Base-by-base conservation (phyloP, 2,797 vertebrate genomes). In the Jordanella pulchra region DNA sequence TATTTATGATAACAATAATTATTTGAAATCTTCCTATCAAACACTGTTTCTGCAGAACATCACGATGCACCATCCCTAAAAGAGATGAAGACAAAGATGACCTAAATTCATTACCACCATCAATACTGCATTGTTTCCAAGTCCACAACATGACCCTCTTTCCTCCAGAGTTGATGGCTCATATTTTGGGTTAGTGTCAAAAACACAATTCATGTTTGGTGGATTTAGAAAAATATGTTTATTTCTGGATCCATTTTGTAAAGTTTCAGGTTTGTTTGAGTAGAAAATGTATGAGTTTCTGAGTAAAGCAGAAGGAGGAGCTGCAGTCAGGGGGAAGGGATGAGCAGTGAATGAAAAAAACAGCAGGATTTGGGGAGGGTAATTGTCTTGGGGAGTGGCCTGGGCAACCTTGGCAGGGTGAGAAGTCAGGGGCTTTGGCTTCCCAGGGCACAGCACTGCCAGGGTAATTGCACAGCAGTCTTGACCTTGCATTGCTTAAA, bases 401-500 rank as follows among this genome's bases (percentile, higher is more conserved):
- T 9, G 27, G 71, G 80, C 23, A 56, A 90, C 89, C 87, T 89
- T 88, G 83, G 82, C 79, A 75, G 79, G 86, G 79, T 73, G 83
- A 87, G 83, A 89, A 88, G 89, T 91, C 90, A 81, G 86, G 81
- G 84, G 84, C 84, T 88, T 77, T 71, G 76, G 78, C 84, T 85
- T 90, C 85, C 71, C 75, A 75, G 80, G 89, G 85, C 84, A 86
- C 27, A 18, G 48, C 61, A 66, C 81, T 86, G 79, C 71, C 76
- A 82, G 87, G 79, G 86, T 90, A 90, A 89, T 87, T 89, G 92
- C 87, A 79, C 88, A 82, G 77, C 66, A 83, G 90, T 89, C 87
- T 90, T 93, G 92, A 94, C 93, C 89, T 93, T 71, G 85, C 79
- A 89, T 85, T 87, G 84, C 86, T 90, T 83, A 88, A 89, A 89